These are phyloP conservation scores for Spizella passerina DNA, from an alignment of 2,797 vertebrate genomes.

Conservation along the genomic window DNA sequence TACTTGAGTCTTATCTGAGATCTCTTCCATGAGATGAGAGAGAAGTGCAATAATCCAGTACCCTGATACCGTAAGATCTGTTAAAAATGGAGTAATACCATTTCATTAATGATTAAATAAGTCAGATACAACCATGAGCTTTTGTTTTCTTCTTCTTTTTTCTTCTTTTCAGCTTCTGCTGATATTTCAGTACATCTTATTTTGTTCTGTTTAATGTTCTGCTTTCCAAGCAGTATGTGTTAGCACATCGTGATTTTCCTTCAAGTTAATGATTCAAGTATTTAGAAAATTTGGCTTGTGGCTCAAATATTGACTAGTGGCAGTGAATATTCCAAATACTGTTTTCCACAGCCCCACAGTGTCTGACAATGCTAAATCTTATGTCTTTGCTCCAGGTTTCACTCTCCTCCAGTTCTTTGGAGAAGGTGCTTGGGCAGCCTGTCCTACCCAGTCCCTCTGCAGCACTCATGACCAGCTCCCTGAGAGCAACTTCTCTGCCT, in stretches of 20 bases:
- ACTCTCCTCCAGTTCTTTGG: constrained; percentile 15
- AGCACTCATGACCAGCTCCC: constrained; percentile 72
- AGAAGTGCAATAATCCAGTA: background rate
- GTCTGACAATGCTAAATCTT: background rate
- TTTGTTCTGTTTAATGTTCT: background rate
- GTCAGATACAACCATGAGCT: background rate
- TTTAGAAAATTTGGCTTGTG: background rate
- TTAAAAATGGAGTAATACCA: background rate
- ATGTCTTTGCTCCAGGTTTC: background rate
- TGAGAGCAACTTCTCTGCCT: constrained; percentile 74
- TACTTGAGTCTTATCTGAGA: background rate
- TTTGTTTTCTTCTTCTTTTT: background rate
- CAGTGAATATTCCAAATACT: background rate
- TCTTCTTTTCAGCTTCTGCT: background rate
- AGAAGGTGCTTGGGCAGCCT: background rate
- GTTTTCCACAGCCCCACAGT: background rate
- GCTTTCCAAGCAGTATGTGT: background rate
- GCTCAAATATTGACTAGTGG: background rate
- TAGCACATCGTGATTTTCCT: background rate
- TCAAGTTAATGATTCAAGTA: background rate
- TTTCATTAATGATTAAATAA: background rate
- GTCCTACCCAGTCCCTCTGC: background rate
- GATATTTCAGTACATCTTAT: background rate
- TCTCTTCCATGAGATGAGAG: background rate
- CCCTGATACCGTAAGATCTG: background rate